phyloP scores from a whole-genome alignment of 2,797 vertebrate genomes.

The Eurystomus glaucurus region DNA sequence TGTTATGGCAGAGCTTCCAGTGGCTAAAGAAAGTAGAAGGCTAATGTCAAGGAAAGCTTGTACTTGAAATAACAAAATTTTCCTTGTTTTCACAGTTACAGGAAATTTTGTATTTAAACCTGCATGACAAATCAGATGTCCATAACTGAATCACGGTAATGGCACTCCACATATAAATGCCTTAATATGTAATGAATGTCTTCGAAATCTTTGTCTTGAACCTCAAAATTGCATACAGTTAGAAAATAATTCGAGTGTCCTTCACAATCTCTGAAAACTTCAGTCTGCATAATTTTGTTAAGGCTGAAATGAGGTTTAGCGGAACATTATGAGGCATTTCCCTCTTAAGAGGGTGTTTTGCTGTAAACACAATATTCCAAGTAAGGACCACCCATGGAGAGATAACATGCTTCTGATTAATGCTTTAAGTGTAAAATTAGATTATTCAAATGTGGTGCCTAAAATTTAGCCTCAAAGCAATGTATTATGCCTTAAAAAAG shows the following conservation, averaged over 20 bases:
- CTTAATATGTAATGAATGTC: conserved; percentile 11
- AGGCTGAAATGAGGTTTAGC: conserved; percentile 7
- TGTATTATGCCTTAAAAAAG: not conserved
- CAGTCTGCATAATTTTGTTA: not conserved
- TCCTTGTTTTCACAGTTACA: not conserved
- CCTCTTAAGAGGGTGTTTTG: not conserved
- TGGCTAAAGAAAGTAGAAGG: not conserved
- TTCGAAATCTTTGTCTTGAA: conserved; percentile 29
- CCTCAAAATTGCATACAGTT: not conserved
- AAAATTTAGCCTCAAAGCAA: not conserved
- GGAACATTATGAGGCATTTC: not conserved
- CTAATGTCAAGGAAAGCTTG: not conserved
- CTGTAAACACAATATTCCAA: conserved; percentile 16
- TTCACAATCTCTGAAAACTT: not conserved
- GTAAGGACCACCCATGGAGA: conserved; percentile 7
- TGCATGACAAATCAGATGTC: conserved; percentile 30
- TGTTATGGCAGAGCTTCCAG: not conserved
- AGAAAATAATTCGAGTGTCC: not conserved
- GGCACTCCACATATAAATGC: not conserved
- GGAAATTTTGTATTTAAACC: conserved; percentile 23
- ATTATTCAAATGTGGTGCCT: not conserved
- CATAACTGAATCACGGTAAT: not conserved
- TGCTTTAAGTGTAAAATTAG: not conserved
- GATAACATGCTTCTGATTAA: conserved; percentile 19
- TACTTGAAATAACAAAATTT: not conserved